Percentiles rank a stretch among this genome's conserved stretches.
phyloP scores from a whole-genome alignment of 2,113 vertebrate species.

The cat (Felis catus) region DNA sequence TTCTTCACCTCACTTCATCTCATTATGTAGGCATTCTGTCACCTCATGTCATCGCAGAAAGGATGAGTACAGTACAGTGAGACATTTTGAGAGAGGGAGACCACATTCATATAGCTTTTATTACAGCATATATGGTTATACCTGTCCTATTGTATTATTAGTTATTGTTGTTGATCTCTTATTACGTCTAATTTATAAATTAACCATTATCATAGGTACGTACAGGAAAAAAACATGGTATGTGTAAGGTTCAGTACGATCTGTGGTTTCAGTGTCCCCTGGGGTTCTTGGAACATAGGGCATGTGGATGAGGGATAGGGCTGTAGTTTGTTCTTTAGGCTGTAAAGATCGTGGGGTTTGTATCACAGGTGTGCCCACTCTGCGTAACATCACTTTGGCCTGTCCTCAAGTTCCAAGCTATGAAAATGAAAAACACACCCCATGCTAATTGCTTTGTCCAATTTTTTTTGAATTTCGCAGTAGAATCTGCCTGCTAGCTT shows the following conservation, averaged over 20 bases:
- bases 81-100: not conserved
- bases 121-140: not conserved
- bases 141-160: not conserved
- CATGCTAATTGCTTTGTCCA: not conserved
- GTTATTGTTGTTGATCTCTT: not conserved
- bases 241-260: no score
- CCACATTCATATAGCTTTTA: not conserved
- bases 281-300: not conserved
- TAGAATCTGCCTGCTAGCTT: not conserved
- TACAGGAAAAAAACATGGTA: not conserved
- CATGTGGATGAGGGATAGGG: no score
- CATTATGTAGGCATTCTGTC: not conserved
- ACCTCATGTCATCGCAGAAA: not conserved
- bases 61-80: not conserved
- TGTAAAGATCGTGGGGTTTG: not conserved
- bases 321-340: not conserved
- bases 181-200: not conserved
- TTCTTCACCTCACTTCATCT: not conserved
- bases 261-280: not conserved
- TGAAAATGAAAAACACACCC: not conserved
- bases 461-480: not conserved
- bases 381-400: not conserved
- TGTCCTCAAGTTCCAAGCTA: not conserved
- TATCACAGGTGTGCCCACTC: not conserved
- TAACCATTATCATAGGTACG: not conserved